A percentile compares a stretch with the other conserved stretches of the same genome.
Evolutionary conservation across 64 coral and sea anemone species (phyloP).

Genomic region (Stylophora pistillata): DNA sequence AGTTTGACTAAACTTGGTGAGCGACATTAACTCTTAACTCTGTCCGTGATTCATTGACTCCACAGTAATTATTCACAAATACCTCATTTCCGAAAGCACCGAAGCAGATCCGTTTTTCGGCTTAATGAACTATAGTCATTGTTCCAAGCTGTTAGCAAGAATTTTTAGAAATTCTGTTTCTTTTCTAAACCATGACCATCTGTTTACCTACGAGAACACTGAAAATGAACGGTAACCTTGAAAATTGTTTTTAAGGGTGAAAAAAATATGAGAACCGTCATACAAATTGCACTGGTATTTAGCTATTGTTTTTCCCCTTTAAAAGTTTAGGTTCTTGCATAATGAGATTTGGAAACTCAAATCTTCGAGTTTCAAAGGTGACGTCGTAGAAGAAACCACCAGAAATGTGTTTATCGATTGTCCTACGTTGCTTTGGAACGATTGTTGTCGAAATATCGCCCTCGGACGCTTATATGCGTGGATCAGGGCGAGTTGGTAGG

Average conservation of each 20-base stretch:
- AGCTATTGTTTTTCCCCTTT: conserved; percentile 39
- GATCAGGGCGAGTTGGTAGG: conserved; percentile 3
- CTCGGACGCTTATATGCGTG: not conserved
- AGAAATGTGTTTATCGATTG: not conserved
- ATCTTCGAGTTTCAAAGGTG: not conserved
- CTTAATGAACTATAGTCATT: not conserved
- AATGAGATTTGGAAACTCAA: not conserved
- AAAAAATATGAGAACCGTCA: not conserved
- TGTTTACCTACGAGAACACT: not conserved
- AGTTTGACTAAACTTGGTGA: not conserved
- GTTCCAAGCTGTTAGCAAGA: not conserved
- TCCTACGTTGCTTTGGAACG: not conserved
- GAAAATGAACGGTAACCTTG: not conserved
- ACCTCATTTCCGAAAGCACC: conserved; percentile 2
- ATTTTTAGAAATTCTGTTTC: not conserved
- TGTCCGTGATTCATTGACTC: not conserved
- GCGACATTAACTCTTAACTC: not conserved
- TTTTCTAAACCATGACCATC: not conserved
- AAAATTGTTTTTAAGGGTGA: not conserved
- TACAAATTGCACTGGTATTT: not conserved
- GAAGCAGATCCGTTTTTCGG: conserved; percentile 12
- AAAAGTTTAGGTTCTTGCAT: conserved; percentile 1
- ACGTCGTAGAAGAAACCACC: not conserved
- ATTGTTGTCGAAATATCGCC: not conserved
- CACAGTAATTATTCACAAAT: conserved; percentile 20